phyloP scores from a whole-genome alignment of 2,113 vertebrate species.

The Erinaceus europaeus region DNA sequence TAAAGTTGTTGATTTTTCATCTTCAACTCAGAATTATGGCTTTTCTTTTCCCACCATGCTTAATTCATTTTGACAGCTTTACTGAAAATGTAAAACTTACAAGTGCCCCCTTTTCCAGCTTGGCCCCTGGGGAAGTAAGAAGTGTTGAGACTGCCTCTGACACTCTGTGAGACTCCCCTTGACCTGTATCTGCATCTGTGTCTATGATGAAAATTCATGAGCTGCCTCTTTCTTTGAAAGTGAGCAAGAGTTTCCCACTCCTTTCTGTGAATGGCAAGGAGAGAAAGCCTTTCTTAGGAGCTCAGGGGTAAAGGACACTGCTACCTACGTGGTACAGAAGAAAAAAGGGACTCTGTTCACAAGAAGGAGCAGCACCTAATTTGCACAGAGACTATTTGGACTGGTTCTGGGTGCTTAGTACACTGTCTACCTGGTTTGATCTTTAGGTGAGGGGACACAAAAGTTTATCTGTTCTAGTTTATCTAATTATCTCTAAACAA shows the following conservation, averaged over 20 bases:
- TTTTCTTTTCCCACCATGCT: background rate
- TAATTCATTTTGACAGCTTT: conserved; percentile 65
- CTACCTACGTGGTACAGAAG: background rate
- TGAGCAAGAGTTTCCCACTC: background rate
- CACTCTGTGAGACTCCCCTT: background rate
- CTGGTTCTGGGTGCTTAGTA: background rate
- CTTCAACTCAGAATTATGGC: background rate
- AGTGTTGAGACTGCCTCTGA: background rate
- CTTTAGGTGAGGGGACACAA: background rate
- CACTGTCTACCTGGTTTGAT: fast-evolving
- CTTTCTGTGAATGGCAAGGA: background rate
- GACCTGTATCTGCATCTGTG: conserved; percentile 53
- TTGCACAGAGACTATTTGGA: fast-evolving
- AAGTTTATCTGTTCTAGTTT: fast-evolving
- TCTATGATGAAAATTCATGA: conserved; percentile 61
- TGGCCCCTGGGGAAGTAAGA: background rate
- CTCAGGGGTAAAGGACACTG: background rate
- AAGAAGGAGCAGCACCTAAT: background rate
- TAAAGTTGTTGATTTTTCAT: conserved; percentile 31
- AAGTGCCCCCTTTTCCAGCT: conserved; percentile 24
- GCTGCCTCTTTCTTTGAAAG: conserved; percentile 41
- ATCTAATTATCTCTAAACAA: too few species aligned
- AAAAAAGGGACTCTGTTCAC: background rate
- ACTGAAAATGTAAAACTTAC: conserved; percentile 55
- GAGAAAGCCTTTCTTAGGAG: background rate